These are phyloP conservation scores for Cyprinella venusta DNA, from an alignment of 2,797 vertebrate species.

Conservation along the genomic window DNA sequence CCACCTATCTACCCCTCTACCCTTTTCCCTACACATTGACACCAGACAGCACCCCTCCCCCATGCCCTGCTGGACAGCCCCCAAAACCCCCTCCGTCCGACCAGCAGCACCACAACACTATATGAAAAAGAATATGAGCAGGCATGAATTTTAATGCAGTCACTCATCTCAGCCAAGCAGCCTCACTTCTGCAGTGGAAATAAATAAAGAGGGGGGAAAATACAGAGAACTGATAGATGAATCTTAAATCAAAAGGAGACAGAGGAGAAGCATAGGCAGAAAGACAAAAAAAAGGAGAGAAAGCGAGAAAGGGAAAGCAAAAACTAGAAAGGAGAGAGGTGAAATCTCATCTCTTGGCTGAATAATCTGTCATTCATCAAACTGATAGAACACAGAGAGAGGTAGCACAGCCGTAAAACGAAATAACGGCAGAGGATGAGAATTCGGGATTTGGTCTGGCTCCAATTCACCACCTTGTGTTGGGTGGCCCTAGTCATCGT, in stretches of 20 bases:
- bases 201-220: conserved; percentile 59
- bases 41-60: conserved; percentile 50
- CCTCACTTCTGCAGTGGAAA: conserved; percentile 66
- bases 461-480: conserved; percentile 49
- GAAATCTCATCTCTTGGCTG: conserved; percentile 75
- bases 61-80: conserved; percentile 57
- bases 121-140: conserved; percentile 66
- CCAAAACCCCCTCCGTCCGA: conserved; percentile 45
- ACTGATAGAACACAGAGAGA: conserved; percentile 71
- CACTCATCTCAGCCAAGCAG: conserved; percentile 69
- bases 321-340: conserved; percentile 52
- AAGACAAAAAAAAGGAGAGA: conserved; percentile 59
- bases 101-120: conserved; percentile 43
- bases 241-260: conserved; percentile 62
- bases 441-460: conserved; percentile 54
- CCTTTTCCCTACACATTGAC: conserved; percentile 47
- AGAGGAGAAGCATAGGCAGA: conserved; percentile 41
- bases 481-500: conserved; percentile 38
- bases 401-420: conserved; percentile 41
- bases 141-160: conserved; percentile 77
- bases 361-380: conserved; percentile 80
- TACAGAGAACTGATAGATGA: conserved; percentile 60
- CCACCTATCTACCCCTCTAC: conserved; percentile 46
- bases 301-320: conserved; percentile 55
- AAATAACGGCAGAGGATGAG: conserved; percentile 53